Base-by-base conservation (phyloP, 2,113 vertebrate genomes). In the Natator depressus region DNA sequence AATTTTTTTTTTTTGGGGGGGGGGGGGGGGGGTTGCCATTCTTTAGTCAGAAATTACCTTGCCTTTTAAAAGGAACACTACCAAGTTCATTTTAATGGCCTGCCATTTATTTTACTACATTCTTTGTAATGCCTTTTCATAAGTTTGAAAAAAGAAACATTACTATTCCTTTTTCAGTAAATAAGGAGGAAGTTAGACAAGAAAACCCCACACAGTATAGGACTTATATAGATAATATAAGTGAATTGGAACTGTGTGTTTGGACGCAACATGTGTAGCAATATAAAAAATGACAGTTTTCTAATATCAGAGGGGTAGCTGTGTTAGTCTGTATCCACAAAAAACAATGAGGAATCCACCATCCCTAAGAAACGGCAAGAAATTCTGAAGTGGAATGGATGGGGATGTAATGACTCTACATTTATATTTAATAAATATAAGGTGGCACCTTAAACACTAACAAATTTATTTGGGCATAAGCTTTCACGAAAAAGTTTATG, bases 201-300 rank as follows among this genome's bases (percentile, higher is more conserved):
- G 46, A 93, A 82, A 93, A 55, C 51, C 93, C 53, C 92, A 93
- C 94, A 90, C 89, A 91, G 59, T 57, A 46, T 69, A 80, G n/a
- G 78, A 42, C 82, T 93, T 86, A 82, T 89, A 90, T 29, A 89
- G 88, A 79, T 80, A 87, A 93, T 93, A 57, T 83, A 96, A 97
- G 94, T 95, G 5, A 94, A 96, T 92, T 94, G 22, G 5, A 95
- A 95, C 29, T 82, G 55, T 88, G 84, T 90, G 80, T 93, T 80
- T 94, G 78, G 90, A 38, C 50, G 88, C 65, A 69, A 82, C 87
- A 90, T 50, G 7, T 7, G 27, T 79, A 83, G 82, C 88, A 95
- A 78, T 65, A 75, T 0, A 9, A 22, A 81, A 81, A 94, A 85
- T 88, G 1, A 79, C 95, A 94, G 82, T 8, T 25, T 6, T 47